These are phyloP conservation scores for Cinara cedri DNA, from an alignment of 2,888 invertebrate genomes.

Conservation along the genomic window DNA sequence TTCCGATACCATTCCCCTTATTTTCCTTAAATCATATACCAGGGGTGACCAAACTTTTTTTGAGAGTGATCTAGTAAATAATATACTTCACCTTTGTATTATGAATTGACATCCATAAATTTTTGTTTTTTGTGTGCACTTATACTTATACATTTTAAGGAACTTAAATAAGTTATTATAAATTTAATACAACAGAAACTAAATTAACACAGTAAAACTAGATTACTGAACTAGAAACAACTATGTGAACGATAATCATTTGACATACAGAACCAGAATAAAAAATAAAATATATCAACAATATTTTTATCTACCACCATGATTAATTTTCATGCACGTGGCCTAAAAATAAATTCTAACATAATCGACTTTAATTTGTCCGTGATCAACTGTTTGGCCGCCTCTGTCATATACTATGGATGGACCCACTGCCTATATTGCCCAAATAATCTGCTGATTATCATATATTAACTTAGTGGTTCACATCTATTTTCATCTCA, in stretches of 20 bases:
- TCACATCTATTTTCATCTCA: too few relatives aligned
- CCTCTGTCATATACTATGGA: too few relatives aligned
- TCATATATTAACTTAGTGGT: too few relatives aligned
- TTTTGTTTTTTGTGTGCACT: too few relatives aligned
- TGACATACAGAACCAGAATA: background rate
- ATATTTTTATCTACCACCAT: background rate
- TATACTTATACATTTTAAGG: background rate
- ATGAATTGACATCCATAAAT: too few relatives aligned
- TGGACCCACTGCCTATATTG: too few relatives aligned
- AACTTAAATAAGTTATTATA: slow-evolving; percentile 9
- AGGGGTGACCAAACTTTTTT: too few relatives aligned
- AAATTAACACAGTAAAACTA: background rate
- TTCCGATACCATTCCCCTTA: too few relatives aligned
- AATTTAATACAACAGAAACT: slow-evolving; percentile 8
- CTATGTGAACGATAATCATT: background rate
- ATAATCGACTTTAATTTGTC: background rate
- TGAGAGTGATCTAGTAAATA: too few relatives aligned
- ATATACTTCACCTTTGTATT: too few relatives aligned
- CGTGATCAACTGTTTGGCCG: background rate
- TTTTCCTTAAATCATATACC: too few relatives aligned
- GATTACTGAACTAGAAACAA: slow-evolving; percentile 7
- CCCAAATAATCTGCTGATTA: too few relatives aligned
- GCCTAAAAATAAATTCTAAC: slow-evolving; percentile 3
- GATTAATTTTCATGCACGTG: background rate
- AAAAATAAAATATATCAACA: background rate